Percentiles rank a stretch among this genome's conserved stretches.
Conservation (phyloP, 2,113 vertebrate species). For the Passer domesticus region DNA sequence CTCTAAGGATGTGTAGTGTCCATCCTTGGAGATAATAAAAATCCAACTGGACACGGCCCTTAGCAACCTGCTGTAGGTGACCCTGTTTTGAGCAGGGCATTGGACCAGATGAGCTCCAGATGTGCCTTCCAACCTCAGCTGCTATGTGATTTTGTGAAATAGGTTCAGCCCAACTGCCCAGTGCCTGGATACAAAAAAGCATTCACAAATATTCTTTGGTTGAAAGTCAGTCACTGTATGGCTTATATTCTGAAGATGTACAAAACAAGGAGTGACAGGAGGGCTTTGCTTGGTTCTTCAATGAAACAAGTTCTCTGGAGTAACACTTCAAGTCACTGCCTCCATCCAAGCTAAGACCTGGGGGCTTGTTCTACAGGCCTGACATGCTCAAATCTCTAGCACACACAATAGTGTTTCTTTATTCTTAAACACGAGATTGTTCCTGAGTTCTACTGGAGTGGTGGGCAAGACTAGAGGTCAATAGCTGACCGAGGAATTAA, state of each 20-base stretch:
- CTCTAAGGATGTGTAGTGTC: neutral
- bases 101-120: neutral
- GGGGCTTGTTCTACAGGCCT: neutral
- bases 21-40: neutral
- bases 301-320: neutral
- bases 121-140: neutral
- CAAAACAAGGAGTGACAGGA: neutral
- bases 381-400: neutral
- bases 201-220: neutral
- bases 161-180: neutral
- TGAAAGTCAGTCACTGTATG: neutral
- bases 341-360: neutral
- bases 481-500: neutral
- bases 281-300: neutral
- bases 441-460: neutral
- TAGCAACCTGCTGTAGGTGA: neutral
- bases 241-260: neutral
- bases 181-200: neutral
- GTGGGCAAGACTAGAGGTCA: neutral
- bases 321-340: neutral
- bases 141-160: neutral
- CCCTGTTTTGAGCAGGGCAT: neutral
- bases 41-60: neutral
- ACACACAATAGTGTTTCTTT: neutral
- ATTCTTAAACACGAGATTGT: neutral